A percentile compares a stretch with the other conserved stretches of the same genome.
These are phyloP conservation scores for Isaurus tuberculatus DNA, from an alignment of 92 coral and sea anemone species.

Conservation along the genomic window DNA sequence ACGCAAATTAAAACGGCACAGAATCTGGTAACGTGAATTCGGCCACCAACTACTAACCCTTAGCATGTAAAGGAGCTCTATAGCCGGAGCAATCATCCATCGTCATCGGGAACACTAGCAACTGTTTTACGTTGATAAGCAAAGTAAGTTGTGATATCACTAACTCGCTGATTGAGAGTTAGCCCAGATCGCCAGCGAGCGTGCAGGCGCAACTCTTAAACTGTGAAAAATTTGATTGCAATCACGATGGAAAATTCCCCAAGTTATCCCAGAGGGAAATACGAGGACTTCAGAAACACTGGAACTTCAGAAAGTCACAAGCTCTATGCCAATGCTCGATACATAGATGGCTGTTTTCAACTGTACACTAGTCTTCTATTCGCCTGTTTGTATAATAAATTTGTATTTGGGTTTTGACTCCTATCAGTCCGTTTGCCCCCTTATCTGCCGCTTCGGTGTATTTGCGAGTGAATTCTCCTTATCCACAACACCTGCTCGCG, in stretches of 20 bases:
- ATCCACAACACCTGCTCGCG: slow-evolving; percentile 53
- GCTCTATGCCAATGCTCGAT: slow-evolving; percentile 4
- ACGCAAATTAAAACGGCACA: slow-evolving; percentile 32
- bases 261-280: slow-evolving; percentile 18
- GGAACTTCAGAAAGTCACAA: slow-evolving; percentile 38
- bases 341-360: slow-evolving; percentile 18
- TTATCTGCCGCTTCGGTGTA: slow-evolving; percentile 48
- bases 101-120: slow-evolving; percentile 83
- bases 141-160: slow-evolving; percentile 36
- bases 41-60: slow-evolving; percentile 42
- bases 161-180: slow-evolving; percentile 40
- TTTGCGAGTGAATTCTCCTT: slow-evolving; percentile 45
- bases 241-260: slow-evolving; percentile 27
- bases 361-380: slow-evolving; percentile 39
- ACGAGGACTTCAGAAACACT: slow-evolving; percentile 19
- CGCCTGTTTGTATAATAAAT: slow-evolving; percentile 29
- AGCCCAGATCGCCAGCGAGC: slow-evolving; percentile 35
- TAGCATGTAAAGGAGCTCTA: slow-evolving; percentile 59
- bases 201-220: slow-evolving; percentile 24
- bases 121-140: slow-evolving; percentile 41
- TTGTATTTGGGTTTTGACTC: slow-evolving; percentile 48
- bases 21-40: neutral
- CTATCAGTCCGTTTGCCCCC: slow-evolving; percentile 45
- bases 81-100: slow-evolving; percentile 90
- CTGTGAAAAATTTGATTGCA: neutral